Evolutionary conservation across 2,113 vertebrate genomes (phyloP).

Genomic region (Eurypyga helias): DNA sequence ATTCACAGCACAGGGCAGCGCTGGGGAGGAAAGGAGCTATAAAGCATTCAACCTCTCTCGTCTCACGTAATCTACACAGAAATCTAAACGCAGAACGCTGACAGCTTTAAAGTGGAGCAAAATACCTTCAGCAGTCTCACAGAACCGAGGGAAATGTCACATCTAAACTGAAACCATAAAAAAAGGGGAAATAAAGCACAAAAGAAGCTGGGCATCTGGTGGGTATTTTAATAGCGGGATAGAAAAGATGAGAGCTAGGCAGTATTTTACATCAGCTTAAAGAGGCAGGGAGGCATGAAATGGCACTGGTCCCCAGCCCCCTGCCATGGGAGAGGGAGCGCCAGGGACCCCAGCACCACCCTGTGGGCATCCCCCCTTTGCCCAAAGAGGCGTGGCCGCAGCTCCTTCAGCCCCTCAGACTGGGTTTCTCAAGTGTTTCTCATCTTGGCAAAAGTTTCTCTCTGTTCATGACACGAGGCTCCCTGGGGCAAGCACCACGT

Average conservation of each 20-base stretch:
- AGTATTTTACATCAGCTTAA: not conserved
- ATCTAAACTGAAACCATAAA: conserved; percentile 17
- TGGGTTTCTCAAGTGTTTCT: not conserved
- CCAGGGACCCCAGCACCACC: not conserved
- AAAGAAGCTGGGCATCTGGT: not conserved
- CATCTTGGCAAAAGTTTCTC: not conserved
- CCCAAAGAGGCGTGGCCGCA: fast-evolving
- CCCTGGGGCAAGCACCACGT: not conserved
- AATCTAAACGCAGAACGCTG: conserved; percentile 19
- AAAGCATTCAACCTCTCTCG: not conserved
- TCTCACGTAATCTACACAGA: conserved; percentile 34
- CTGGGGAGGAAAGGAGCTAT: not conserved
- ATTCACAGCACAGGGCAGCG: not conserved
- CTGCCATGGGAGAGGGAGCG: not conserved
- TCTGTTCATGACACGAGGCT: not conserved
- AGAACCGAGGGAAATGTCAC: conserved; percentile 13
- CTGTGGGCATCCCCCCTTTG: too few relatives aligned
- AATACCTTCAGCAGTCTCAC: conserved; percentile 32
- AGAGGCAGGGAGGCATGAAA: not conserved
- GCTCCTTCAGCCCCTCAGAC: not conserved
- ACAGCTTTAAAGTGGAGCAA: conserved; percentile 44
- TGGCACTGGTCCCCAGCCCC: not conserved
- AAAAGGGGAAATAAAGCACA: not conserved
- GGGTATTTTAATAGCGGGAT: not conserved
- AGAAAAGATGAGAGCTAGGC: not conserved